Conservation (phyloP, 2,888 invertebrate species). For the Tanypteryx hageni region DNA sequence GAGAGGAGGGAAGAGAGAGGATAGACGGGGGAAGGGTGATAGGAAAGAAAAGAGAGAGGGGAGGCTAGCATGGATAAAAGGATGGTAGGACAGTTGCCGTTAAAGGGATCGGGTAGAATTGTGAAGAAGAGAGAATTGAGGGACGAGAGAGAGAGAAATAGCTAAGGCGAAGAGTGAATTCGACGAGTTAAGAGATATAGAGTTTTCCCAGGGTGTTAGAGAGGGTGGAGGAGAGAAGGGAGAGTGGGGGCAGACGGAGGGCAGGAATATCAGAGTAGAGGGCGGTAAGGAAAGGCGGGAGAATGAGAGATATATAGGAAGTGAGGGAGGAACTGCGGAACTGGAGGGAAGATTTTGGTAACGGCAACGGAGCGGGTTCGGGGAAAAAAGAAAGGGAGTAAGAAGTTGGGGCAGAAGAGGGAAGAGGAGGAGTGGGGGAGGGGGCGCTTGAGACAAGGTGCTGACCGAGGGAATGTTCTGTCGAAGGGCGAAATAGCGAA, state of each 20-base stretch:
- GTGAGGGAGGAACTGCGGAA: no score
- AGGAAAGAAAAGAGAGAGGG: neutral
- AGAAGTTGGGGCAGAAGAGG: neutral
- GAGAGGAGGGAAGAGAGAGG: slow-evolving; percentile 6
- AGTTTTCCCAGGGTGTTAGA: neutral
- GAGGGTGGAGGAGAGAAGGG: slow-evolving; percentile 24
- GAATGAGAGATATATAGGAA: no score
- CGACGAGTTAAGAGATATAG: neutral
- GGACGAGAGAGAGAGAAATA: neutral
- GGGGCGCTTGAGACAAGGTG: neutral
- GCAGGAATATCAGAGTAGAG: neutral
- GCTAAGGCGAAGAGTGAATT: neutral
- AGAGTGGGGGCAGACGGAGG: neutral
- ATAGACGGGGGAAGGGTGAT: neutral
- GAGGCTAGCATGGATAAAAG: no score
- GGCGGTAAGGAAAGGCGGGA: no score
- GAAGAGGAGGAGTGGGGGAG: neutral
- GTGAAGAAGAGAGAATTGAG: no score
- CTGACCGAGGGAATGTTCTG: slow-evolving; percentile 32
- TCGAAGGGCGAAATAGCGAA: neutral
- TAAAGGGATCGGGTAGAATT: no score
- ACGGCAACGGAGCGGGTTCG: no score
- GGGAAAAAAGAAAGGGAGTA: neutral
- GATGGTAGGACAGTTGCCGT: no score
- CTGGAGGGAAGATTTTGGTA: no score